Conservation (phyloP, 2,113 vertebrate genomes). For the Pterocles gutturalis region DNA sequence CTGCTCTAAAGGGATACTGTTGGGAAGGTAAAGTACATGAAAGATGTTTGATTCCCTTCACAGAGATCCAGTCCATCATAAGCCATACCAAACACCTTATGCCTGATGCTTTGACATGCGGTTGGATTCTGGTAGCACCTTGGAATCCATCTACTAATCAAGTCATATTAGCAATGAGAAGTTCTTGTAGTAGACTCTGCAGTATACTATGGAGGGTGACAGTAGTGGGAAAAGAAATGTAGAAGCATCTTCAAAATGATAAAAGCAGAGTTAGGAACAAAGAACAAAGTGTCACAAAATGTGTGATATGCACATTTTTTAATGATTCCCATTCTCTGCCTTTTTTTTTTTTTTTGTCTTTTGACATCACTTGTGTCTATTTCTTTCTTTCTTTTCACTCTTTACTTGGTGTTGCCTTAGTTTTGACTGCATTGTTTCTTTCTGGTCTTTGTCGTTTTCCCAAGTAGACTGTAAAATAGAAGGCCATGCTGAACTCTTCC, state of each 20-base stretch:
- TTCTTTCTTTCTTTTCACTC: not conserved
- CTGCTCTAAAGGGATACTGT: not conserved
- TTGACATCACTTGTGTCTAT: not conserved
- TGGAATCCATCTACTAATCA: constrained; percentile 27
- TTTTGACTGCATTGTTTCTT: not conserved
- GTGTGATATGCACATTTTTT: not conserved
- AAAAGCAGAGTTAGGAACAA: not conserved
- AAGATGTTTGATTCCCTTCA: not conserved
- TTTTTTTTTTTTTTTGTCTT: not conserved
- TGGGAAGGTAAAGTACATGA: not conserved
- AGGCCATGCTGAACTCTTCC: not conserved
- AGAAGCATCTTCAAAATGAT: not conserved
- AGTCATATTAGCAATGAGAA: not conserved
- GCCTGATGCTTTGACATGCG: constrained; percentile 7
- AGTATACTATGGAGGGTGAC: not conserved
- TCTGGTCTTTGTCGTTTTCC: not conserved
- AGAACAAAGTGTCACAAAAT: not conserved
- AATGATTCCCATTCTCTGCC: not conserved
- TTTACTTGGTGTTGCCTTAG: not conserved
- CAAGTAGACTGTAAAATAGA: not conserved
- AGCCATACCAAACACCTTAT: not conserved
- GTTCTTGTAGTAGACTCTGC: not conserved
- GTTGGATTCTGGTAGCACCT: not conserved
- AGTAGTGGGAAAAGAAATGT: not conserved
- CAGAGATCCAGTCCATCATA: constrained; percentile 2